phyloP scores from a whole-genome alignment of 2,113 vertebrate genomes.

The Circaetus gallicus region DNA sequence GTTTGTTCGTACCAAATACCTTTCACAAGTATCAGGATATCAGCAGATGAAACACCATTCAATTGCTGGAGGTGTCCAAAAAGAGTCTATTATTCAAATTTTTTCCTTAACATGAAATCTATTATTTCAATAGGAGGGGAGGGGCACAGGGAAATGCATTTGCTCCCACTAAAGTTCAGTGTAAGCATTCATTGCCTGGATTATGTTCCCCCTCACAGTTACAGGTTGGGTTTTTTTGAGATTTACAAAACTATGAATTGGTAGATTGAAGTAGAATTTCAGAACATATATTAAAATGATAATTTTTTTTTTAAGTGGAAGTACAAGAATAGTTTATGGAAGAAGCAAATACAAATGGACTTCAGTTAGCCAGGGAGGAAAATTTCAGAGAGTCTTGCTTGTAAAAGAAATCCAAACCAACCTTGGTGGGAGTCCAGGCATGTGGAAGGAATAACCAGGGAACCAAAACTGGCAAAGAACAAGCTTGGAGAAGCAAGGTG shows the following conservation, averaged over 20 bases:
- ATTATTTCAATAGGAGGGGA: background rate
- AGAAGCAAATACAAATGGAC: background rate
- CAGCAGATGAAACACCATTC: background rate
- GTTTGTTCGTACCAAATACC: background rate
- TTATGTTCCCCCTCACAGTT: background rate
- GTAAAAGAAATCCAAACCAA: background rate
- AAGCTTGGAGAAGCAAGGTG: background rate
- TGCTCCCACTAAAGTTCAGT: background rate
- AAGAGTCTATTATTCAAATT: background rate
- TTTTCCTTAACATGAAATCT: background rate
- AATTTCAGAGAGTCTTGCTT: background rate
- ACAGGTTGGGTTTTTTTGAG: background rate
- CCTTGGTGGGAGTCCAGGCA: background rate
- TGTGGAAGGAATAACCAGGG: background rate
- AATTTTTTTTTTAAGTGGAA: background rate
- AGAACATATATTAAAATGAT: background rate
- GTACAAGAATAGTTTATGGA: background rate
- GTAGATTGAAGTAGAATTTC: background rate
- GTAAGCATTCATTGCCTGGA: background rate
- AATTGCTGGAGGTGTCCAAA: background rate
- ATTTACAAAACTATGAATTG: background rate
- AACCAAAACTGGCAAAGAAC: background rate
- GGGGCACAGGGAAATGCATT: background rate
- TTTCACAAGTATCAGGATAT: background rate
- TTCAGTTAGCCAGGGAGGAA: background rate